Evolutionary conservation across 2,797 vertebrate species (phyloP).

Genomic region (Arctocebus calabarensis): DNA sequence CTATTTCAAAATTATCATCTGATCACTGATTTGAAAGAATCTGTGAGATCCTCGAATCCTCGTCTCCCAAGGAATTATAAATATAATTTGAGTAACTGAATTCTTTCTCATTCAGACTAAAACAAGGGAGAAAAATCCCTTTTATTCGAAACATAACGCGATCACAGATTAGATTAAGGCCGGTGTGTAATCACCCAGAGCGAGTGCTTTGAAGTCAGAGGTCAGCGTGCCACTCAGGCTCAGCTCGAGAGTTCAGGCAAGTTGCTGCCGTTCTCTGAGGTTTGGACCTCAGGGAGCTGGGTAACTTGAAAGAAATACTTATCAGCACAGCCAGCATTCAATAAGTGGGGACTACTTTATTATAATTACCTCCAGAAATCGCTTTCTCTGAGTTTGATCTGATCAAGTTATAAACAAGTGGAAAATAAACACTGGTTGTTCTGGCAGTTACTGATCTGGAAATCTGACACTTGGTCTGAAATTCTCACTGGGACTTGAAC

Average conservation of each 20-base stretch:
- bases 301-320: not conserved
- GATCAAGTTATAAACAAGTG: not conserved
- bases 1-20: not conserved
- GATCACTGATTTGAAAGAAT: slow-evolving; percentile 21
- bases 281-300: not conserved
- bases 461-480: not conserved
- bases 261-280: not conserved
- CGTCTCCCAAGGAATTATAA: not conserved
- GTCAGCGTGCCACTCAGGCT: not conserved
- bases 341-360: not conserved
- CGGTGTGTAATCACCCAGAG: not conserved
- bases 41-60: not conserved
- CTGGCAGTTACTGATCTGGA: not conserved
- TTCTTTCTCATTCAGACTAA: slow-evolving; percentile 33
- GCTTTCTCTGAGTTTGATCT: not conserved
- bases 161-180: not conserved
- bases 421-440: not conserved
- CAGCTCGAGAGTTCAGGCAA: not conserved
- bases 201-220: not conserved
- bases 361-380: not conserved
- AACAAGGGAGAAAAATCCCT: not conserved
- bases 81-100: not conserved
- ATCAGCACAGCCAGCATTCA: not conserved
- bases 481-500: not conserved
- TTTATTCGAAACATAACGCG: not conserved